Evolutionary conservation across 2,113 vertebrate species (phyloP).

Genomic region (Phyllostomus discolor): DNA sequence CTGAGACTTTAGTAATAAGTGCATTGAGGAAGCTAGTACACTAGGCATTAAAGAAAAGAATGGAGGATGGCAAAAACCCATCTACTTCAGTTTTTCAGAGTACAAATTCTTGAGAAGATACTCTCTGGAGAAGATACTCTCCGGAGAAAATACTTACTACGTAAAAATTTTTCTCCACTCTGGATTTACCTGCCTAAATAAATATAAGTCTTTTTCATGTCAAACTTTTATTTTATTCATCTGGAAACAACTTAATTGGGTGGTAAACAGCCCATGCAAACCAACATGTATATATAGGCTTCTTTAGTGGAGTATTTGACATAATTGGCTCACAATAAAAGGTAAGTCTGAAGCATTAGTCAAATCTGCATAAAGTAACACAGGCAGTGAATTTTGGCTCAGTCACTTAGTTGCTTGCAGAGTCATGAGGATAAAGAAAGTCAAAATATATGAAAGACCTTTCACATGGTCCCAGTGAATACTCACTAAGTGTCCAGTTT

Average conservation of each 20-base stretch:
- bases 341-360: not conserved
- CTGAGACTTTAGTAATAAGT: not conserved
- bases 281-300: not conserved
- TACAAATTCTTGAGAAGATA: not conserved
- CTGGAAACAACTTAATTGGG: conserved; percentile 2
- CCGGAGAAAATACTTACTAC: not conserved
- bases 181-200: not conserved
- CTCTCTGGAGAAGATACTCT: not conserved
- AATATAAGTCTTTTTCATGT: not conserved
- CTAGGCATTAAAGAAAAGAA: not conserved
- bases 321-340: not conserved
- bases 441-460: not conserved
- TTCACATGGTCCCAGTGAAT: not conserved
- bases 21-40: not conserved
- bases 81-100: not conserved
- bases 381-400: not conserved
- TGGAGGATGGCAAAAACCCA: not conserved
- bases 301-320: no score
- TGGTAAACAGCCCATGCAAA: not conserved
- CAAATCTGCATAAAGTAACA: not conserved
- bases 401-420: not conserved
- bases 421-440: not conserved
- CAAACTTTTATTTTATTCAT: not conserved
- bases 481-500: not conserved
- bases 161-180: not conserved